Evolutionary conservation across 1,140 invertebrate genomes (phyloP), one percentile per base, ranked within the genome.

Genomic region (Carcinoscorpius rotundicauda): DNA sequence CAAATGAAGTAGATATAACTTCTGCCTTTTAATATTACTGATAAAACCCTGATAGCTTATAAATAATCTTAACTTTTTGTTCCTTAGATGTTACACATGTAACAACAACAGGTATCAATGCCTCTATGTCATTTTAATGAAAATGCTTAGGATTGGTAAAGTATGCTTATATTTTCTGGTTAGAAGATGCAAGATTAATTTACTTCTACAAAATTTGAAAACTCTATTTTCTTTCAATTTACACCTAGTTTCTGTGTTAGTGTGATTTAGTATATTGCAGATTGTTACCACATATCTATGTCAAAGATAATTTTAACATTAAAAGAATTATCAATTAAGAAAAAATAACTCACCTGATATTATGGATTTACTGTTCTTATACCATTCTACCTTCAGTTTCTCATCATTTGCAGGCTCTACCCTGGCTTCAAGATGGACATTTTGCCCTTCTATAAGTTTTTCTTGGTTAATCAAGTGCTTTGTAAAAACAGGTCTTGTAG

Each of bases 401-500:
- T 76, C 74, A 69, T 79, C 77, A 66, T 76, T 75, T 11, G 78
- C 71, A n/a, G 77, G 77, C 64, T 78, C 74, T 49, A 79, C 71
- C 6, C 72, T 66, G 6, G 76, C 77, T 58, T 73, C 70, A 4
- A 74, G 57, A 58, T 72, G 70, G 10, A 74, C 66, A 58, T 65
- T 66, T 53, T 75, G 86, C 57, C 89, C 88, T 82, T 96, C 93
- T 59, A 86, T 80, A 4, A 95, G 75, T 73, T 89, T 88, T 64
- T 93, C 91, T 65, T 85, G 87, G 72, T 87, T 93, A 72, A 88
- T 84, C 5, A 97, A 79, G 75, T 96, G 91, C 49, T 88, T 91
- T 0, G 91, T 93, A 71, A 94, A 95, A 6, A 93, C 88, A 62
- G 92, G 91, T 52, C 89, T 87, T 76, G 91, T 88, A n/a, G 62